Percentiles rank a stretch among this genome's conserved stretches.
Evolutionary conservation across 2,797 vertebrate species (phyloP).

Genomic region (Mormyrops attenuatus): DNA sequence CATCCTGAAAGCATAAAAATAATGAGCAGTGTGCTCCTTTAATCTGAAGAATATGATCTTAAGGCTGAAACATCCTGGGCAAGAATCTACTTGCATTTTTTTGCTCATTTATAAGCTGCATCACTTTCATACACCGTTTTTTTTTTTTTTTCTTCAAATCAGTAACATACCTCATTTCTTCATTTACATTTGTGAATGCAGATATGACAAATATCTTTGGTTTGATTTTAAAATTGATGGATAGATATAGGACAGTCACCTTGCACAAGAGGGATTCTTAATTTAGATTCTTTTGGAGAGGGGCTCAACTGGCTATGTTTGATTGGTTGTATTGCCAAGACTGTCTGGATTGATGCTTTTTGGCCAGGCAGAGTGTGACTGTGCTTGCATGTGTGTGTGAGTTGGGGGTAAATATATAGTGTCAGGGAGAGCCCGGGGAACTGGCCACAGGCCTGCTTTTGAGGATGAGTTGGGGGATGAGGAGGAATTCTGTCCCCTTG

Average conservation of each 20-base stretch:
- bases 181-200: background rate
- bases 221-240: background rate
- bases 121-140: background rate
- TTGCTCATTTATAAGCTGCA: background rate
- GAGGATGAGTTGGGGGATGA: slow-evolving; percentile 33
- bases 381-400: slow-evolving; percentile 26
- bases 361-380: background rate
- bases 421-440: background rate
- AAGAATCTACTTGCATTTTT: background rate
- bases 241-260: background rate
- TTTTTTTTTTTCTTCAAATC: background rate
- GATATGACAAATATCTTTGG: background rate
- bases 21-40: background rate
- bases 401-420: background rate
- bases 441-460: background rate
- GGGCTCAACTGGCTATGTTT: slow-evolving; percentile 1
- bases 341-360: background rate
- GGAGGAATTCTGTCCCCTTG: slow-evolving; percentile 44
- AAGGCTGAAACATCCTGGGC: background rate
- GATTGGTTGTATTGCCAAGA: slow-evolving; percentile 11
- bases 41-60: background rate
- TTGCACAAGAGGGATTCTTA: background rate
- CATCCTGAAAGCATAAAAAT: background rate
- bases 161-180: background rate
- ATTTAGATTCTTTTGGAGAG: slow-evolving; percentile 6